Base-by-base conservation (phyloP, 2,113 vertebrate species). In the Vulpes lagopus region DNA sequence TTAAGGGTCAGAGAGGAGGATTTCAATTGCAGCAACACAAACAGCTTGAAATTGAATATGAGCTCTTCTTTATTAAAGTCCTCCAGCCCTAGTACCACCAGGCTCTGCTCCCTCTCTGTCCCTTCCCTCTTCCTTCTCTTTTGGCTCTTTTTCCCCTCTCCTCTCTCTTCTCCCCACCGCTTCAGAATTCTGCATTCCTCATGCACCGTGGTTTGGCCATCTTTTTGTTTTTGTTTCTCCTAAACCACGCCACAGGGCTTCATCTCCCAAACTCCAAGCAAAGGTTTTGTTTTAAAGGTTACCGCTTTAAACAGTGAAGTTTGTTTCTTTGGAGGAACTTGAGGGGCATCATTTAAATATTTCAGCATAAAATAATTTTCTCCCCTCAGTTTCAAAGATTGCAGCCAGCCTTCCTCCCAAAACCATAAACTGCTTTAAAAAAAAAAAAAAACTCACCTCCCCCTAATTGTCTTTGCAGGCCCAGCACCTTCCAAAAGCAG, bases 341-440 rank as follows among this genome's bases (percentile, higher is more conserved):
- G 62, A 49, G 38, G 6, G 38, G 65, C 79, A 22, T 90, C 57
- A 64, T 87, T 69, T 94, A 71, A 69, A 91, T 49, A 93, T 59
- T 95, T 91, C 62, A 94, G 17, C 55, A 67, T 79, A 95, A 89
- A 86, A 87, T 76, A 84, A 53, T n/a, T 32, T 62, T 87, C 35
- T 94, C 49, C 60, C 6, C 23, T 65, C 15, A 55, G 17, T 83
- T 94, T 51, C 16, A 43, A 5, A 55, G 19, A 71, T n/a, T 30
- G 53, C 67, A 87, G 35, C 73, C 55, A 85, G 32, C 62, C 55
- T 32, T 92, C 60, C 55, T 88, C 53, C 35, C 10, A 74, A 94
- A 22, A 8, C 74, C 62, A 11, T 78, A 15, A 81, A 35, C 73
- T 91, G 65, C 60, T 67, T 76, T 71, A 27, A 22, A n/a, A 95